These are phyloP conservation scores for Dasysyrphus albostriatus DNA, from an alignment of 2,888 invertebrate genomes.

Conservation along the genomic window DNA sequence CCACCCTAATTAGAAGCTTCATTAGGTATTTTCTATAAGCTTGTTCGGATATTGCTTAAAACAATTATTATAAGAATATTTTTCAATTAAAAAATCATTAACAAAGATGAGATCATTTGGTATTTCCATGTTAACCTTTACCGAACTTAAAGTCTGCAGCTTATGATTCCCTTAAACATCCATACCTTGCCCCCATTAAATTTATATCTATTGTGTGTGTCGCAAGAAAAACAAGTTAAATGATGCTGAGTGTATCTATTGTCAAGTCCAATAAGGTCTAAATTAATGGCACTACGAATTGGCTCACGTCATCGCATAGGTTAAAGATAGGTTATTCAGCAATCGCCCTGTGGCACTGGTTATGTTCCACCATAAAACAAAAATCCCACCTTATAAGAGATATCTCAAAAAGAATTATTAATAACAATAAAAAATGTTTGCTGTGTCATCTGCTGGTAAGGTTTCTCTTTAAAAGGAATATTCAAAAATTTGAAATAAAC, in stretches of 20 bases:
- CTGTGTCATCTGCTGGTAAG: conserved; percentile 50
- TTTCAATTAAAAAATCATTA: no score
- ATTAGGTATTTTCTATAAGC: no score
- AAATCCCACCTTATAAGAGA: background rate
- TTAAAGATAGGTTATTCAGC: background rate
- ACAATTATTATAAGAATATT: no score
- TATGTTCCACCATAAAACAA: background rate
- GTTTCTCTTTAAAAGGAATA: conserved; percentile 14
- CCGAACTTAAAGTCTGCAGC: no score
- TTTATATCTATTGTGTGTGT: background rate
- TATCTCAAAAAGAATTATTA: background rate
- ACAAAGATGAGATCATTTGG: no score
- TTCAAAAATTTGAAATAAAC: conserved; percentile 41
- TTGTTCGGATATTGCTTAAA: no score
- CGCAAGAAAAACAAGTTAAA: background rate
- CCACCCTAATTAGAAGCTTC: no score
- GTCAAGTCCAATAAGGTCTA: conserved; percentile 12
- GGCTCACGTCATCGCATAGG: conserved; percentile 6
- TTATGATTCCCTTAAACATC: no score
- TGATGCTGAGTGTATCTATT: background rate
- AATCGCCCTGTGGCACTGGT: conserved; percentile 2
- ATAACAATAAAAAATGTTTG: conserved; percentile 16
- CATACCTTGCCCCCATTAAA: no score
- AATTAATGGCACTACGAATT: background rate
- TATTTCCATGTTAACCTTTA: no score